Conservation (phyloP, 2,113 vertebrate genomes). For the Python bivittatus region DNA sequence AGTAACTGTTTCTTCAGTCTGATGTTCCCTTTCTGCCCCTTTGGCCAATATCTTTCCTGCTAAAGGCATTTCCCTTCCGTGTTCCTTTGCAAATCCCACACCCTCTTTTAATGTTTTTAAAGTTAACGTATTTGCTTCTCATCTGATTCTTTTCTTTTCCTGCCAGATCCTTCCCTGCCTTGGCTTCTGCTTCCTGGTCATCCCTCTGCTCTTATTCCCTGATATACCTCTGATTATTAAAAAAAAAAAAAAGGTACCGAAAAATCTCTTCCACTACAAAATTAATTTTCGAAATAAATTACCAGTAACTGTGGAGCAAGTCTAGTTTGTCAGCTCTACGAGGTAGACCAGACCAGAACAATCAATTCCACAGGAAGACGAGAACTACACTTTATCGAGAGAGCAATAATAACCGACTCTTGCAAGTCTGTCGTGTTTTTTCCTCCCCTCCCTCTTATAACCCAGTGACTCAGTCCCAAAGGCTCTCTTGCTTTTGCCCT, state of each 20-base stretch:
- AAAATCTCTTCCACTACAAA: background rate
- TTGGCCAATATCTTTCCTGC: background rate
- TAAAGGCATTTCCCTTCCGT: background rate
- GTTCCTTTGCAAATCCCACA: background rate
- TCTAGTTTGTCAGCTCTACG: background rate
- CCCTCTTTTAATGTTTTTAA: background rate
- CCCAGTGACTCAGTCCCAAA: too few species aligned
- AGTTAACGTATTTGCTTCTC: background rate
- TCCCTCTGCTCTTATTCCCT: background rate
- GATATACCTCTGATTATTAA: too few species aligned
- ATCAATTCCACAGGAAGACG: background rate
- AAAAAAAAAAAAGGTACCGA: background rate
- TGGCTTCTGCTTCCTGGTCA: background rate
- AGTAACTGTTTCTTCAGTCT: background rate
- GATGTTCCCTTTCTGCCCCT: background rate
- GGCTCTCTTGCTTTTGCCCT: too few species aligned
- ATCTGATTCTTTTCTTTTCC: background rate
- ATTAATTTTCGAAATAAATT: background rate
- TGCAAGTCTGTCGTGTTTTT: too few species aligned
- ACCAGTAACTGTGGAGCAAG: background rate
- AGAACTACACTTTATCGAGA: background rate
- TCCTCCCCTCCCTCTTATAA: too few species aligned
- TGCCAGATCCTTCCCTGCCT: background rate
- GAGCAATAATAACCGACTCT: too few species aligned
- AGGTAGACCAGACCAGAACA: background rate